Percentiles rank a stretch among this genome's conserved stretches.
Conservation (phyloP, 1,140 invertebrate genomes). For the Triops longicaudatus region DNA sequence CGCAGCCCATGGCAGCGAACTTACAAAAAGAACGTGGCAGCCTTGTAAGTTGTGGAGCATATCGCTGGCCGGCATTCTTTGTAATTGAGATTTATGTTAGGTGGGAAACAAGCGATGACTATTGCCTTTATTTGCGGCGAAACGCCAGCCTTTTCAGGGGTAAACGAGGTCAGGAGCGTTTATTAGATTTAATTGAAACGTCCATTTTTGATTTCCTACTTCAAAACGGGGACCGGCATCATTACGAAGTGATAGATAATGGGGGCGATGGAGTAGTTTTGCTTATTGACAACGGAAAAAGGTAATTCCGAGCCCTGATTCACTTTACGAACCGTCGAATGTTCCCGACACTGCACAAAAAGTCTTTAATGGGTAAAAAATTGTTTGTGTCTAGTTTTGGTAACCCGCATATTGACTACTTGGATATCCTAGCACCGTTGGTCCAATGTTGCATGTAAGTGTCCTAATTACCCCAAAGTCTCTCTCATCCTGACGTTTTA, state of each 20-base stretch:
- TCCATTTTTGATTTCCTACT: conserved; percentile 87
- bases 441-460: conserved; percentile 85
- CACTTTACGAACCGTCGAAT: conserved; percentile 20
- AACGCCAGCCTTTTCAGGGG: conserved; percentile 38
- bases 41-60: conserved; percentile 41
- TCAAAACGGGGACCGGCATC: conserved; percentile 89
- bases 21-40: conserved; percentile 63
- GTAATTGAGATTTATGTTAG: conserved; percentile 36
- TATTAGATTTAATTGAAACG: conserved; percentile 79
- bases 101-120: conserved; percentile 69
- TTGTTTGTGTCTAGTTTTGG: conserved; percentile 53
- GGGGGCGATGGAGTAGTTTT: conserved; percentile 58
- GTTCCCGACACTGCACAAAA: conserved; percentile 23
- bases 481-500: conserved; percentile 16
- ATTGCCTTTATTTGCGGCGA: conserved; percentile 58
- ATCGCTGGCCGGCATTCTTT: conserved; percentile 26
- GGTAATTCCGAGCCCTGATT: conserved; percentile 37
- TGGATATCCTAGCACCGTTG: conserved; percentile 77
- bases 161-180: conserved; percentile 41
- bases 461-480: conserved; percentile 24
- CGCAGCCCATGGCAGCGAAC: conserved; percentile 82
- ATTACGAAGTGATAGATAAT: conserved; percentile 66
- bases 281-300: conserved; percentile 89
- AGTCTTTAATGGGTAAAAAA: no score
- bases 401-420: conserved; percentile 70